Conservation (phyloP, 2,797 vertebrate species). For the Anguilla pacifica region DNA sequence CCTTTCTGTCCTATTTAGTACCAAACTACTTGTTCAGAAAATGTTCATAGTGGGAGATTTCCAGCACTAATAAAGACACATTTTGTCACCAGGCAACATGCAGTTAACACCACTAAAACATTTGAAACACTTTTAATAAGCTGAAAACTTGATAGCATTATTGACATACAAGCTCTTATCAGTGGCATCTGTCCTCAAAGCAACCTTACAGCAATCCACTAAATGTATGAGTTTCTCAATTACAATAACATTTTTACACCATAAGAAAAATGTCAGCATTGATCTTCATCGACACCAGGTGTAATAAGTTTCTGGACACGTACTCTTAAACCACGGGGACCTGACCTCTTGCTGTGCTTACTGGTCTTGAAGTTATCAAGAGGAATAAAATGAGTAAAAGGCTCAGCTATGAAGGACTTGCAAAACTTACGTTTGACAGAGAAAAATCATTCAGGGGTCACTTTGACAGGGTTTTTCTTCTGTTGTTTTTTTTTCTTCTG, state of each 20-base stretch:
- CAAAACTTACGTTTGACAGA: conserved; percentile 43
- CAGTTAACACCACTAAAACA: neutral
- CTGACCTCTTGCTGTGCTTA: conserved; percentile 62
- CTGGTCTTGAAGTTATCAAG: conserved; percentile 64
- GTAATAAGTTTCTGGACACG: conserved; percentile 63
- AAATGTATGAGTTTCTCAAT: conserved; percentile 54
- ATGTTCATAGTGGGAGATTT: neutral
- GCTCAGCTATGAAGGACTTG: conserved; percentile 56
- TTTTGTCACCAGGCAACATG: neutral
- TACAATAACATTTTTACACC: conserved; percentile 49
- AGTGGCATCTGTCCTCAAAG: conserved; percentile 54
- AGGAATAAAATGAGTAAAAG: neutral
- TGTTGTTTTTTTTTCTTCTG: conserved; percentile 51
- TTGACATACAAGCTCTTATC: conserved; percentile 66
- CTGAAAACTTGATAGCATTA: conserved; percentile 47
- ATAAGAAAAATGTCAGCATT: conserved; percentile 43
- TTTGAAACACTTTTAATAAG: conserved; percentile 5
- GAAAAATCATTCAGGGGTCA: conserved; percentile 53
- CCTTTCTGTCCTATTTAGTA: neutral
- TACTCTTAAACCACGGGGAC: conserved; percentile 58
- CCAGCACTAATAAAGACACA: neutral
- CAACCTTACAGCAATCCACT: conserved; percentile 48
- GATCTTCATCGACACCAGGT: conserved; percentile 51
- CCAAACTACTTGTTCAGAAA: neutral
- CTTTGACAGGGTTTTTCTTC: conserved; percentile 51